Base-by-base conservation (phyloP, 2,113 vertebrate species). In the Symphodus melops region DNA sequence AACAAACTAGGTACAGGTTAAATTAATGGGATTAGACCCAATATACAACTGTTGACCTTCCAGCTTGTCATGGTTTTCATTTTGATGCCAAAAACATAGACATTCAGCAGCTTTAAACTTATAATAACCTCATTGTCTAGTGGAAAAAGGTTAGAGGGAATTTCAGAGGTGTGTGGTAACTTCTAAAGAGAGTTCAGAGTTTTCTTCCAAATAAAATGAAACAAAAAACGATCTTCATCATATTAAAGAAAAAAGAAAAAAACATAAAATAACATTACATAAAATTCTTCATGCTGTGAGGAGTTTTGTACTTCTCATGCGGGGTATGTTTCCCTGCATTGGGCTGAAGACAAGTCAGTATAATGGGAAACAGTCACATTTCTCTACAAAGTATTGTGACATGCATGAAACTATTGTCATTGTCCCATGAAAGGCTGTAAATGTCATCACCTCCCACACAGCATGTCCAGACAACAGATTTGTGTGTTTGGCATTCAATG, bases 221-320 rank as follows among this genome's bases (percentile, higher is more conserved):
- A 57, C 51, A 41, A 51, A 58, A 20, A 25, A 59, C 36, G 68
- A 66, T 55, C 77, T 69, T 81, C 68, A 67, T 81, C 21, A 17
- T 72, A 63, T 86, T 82, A 81, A 79, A 77, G 69, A 23, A 73
- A 62, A n/a, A n/a, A n/a, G n/a, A n/a, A n/a, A n/a, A n/a, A n/a
- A n/a, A n/a, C n/a, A n/a, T n/a, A n/a, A n/a, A n/a, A n/a, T n/a
- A n/a, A 68, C 67, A 57, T 64, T 37, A 74, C 68, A 58, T 68
- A 77, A 86, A 81, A 64, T 51, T 58, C 33, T 23, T 39, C 81
- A 83, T 39, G 42, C 81, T 72, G 88, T 48, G 82, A 79, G 52
- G 64, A 68, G 44, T 41, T 68, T 8, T 56, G 46, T 72, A 55
- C 75, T 81, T 80, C 77, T 85, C 72, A 25, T 25, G 25, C 25